Conservation (phyloP, 2,797 vertebrate genomes). For the Gambelia wislizenii region DNA sequence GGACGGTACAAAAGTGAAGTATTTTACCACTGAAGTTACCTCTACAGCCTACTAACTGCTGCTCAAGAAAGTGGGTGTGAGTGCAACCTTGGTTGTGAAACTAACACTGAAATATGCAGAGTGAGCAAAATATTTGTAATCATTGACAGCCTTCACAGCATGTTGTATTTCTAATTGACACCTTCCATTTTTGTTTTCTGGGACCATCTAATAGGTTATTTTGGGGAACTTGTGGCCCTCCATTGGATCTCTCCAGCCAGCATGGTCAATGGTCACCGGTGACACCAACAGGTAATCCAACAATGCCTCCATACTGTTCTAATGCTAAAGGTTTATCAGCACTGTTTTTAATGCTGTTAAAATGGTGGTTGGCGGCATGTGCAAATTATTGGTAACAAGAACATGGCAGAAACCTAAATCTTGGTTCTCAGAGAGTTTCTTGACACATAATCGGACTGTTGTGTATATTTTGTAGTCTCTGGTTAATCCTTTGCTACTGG, state of each 20-base stretch:
- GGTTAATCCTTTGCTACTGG: background rate
- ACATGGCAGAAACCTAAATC: background rate
- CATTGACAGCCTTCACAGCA: constrained; percentile 1
- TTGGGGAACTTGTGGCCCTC: background rate
- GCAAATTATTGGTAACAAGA: constrained; percentile 10
- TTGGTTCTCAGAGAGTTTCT: background rate
- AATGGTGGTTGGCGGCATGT: background rate
- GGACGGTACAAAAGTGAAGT: background rate
- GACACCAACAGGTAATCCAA: background rate
- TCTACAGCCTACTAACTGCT: background rate
- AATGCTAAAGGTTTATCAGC: background rate
- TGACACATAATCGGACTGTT: fast-evolving
- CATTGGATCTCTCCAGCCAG: background rate
- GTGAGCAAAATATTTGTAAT: constrained; percentile 37
- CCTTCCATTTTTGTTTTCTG: constrained; percentile 27
- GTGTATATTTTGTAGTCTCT: background rate
- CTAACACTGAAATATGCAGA: constrained; percentile 32
- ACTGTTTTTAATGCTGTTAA: constrained; percentile 4
- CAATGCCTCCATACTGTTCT: background rate
- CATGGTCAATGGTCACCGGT: background rate
- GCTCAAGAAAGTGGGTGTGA: background rate
- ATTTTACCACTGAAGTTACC: background rate
- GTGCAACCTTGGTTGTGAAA: background rate
- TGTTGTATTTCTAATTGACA: background rate
- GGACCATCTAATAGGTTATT: constrained; percentile 16